phyloP scores from a whole-genome alignment of 53 echinoderm and acorn worm genomes.

The Echinometra lucunter region DNA sequence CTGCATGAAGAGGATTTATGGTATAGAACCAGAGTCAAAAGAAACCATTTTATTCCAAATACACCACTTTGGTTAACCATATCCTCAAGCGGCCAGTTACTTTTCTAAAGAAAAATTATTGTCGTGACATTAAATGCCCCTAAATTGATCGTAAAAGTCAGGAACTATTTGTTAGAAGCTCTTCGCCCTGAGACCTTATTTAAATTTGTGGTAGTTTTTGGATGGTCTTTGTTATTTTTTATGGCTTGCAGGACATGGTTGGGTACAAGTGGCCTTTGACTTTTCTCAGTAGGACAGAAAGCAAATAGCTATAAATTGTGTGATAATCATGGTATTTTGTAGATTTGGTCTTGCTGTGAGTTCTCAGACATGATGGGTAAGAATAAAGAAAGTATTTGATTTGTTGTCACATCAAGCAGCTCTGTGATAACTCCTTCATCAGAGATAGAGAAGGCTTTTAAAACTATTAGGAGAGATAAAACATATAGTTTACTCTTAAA shows the following conservation, averaged over 20 bases:
- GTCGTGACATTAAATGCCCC: background rate
- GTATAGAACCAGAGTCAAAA: background rate
- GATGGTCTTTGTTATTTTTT: background rate
- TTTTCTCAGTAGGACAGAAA: background rate
- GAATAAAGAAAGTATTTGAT: background rate
- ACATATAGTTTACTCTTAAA: background rate
- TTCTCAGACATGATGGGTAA: background rate
- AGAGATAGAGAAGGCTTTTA: background rate
- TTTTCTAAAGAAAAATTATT: constrained; percentile 22
- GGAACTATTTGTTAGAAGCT: background rate
- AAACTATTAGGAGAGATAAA: constrained; percentile 7
- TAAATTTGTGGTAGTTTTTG: background rate
- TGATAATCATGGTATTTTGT: constrained; percentile 12
- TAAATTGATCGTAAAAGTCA: constrained; percentile 47
- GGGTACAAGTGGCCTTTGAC: constrained; percentile 24
- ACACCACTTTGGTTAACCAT: background rate
- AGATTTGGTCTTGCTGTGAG: background rate
- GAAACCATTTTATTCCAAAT: background rate
- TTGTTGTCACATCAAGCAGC: background rate
- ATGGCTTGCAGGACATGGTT: background rate
- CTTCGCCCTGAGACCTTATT: background rate
- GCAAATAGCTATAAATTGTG: constrained; percentile 44
- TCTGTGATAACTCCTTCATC: too few relatives aligned
- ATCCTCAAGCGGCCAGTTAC: constrained; percentile 29
- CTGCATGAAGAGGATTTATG: background rate